Evolutionary conservation across 2,888 invertebrate genomes (phyloP), one percentile per base, ranked within the genome.

Genomic region (Bimastos eiseni): DNA sequence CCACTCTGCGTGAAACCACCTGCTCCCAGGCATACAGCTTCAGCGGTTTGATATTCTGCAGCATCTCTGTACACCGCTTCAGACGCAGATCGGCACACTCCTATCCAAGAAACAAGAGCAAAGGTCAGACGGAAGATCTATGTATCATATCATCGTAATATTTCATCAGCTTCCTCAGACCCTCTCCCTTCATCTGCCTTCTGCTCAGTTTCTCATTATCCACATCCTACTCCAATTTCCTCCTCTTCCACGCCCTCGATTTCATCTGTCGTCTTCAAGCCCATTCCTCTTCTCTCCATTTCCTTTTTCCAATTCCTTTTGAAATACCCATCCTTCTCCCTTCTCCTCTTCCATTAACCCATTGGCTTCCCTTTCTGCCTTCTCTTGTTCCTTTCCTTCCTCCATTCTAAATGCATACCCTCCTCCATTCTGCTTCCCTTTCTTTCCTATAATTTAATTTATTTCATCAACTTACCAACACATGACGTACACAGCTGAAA

Each of bases 1-100:
- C 95, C 93, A 97, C 97, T 94, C 96, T 96, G 92, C 96, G 96
- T 37, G 96, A 96, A 93, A 97, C 97, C 19, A 97, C 96, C 91
- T 96, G 96, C 94, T 98, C 97, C 97, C 97, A 97, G n/a, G 97
- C 97, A 94, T 97, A 97, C 30, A 97, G 95, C 94, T 98, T 98
- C 89, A 98, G 96, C 13, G 97, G 96, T 94, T 97, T 97, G 90
- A 97, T 97, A 13, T 97, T 97, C 94, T 97, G 96, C 90, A 98
- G 95, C 93, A 97, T 96, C 95, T 97, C 97, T 91, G 97, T 97
- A 92, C 97, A 96, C 94, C 96, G 96, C 90, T 97, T 96, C 91
- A 97, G 95, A 89, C 97, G 96, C 92, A 97, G 96, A 94, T 98
- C 97, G n/a, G 97, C 97, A 92, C 96, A 96, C 95, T 97, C 96